Evolutionary conservation across 2,797 vertebrate species (phyloP).

Genomic region (Muraenolepis orangiensis): DNA sequence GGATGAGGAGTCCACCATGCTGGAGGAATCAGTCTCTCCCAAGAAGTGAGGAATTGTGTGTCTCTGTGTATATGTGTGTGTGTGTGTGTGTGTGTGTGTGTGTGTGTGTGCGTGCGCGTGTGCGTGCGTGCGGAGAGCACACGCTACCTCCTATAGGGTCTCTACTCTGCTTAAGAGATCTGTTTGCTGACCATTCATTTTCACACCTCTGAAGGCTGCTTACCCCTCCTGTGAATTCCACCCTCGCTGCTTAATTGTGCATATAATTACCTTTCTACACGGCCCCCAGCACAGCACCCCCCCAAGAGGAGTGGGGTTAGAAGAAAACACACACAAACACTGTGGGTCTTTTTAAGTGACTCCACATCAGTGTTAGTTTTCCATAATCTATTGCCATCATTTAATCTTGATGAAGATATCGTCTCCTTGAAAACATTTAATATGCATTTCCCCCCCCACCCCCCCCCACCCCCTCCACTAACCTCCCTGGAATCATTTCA

Average conservation of each 20-base stretch:
- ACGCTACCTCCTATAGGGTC: conserved; percentile 14
- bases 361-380: conserved; percentile 1
- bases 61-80: not conserved
- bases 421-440: not conserved
- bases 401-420: not conserved
- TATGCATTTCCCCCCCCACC: not conserved
- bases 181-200: conserved; percentile 31
- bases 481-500: not conserved
- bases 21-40: conserved; percentile 96
- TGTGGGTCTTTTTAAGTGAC: conserved; percentile 3
- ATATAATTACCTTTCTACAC: conserved; percentile 51
- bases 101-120: not conserved
- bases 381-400: not conserved
- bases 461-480: too few species aligned
- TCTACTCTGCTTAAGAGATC: conserved; percentile 1
- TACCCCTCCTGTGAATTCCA: conserved; percentile 37
- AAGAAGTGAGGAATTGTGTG: conserved; percentile 84
- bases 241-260: conserved; percentile 45
- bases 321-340: conserved; percentile 34
- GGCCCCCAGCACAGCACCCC: conserved; percentile 22
- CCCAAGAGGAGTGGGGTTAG: conserved; percentile 25
- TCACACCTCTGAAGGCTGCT: conserved; percentile 20
- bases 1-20: conserved; percentile 97
- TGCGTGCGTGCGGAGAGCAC: not conserved
- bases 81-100: not conserved